Evolutionary conservation across 2,113 vertebrate genomes (phyloP).

Genomic region (Triplophysa tibetana): DNA sequence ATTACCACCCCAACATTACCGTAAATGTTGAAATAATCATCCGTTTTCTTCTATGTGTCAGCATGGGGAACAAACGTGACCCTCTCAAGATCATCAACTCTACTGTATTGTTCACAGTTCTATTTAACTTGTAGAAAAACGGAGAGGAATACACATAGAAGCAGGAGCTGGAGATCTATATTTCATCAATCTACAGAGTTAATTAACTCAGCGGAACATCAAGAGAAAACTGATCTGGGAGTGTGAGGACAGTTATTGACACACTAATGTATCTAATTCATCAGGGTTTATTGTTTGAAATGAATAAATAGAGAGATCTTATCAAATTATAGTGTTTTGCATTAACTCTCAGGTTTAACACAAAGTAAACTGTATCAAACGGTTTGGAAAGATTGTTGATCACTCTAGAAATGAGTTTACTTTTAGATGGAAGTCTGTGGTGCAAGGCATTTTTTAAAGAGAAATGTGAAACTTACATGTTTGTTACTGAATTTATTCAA

Average conservation of each 20-base stretch:
- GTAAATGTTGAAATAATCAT: background rate
- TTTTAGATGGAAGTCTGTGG: too few species aligned
- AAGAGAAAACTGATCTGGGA: background rate
- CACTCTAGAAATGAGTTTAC: too few species aligned
- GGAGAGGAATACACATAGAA: background rate
- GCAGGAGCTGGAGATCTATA: slow-evolving; percentile 1
- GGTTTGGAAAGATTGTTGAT: too few species aligned
- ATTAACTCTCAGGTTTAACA: too few species aligned
- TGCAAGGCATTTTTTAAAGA: too few species aligned
- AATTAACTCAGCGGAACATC: slow-evolving; percentile 5
- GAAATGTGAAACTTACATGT: too few species aligned
- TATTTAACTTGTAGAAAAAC: slow-evolving; percentile 1
- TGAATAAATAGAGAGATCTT: too few species aligned
- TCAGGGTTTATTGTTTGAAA: too few species aligned
- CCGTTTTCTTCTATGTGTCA: background rate
- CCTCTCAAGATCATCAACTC: background rate
- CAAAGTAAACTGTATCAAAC: too few species aligned
- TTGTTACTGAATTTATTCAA: too few species aligned
- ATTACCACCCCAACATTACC: background rate
- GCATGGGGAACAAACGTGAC: slow-evolving; percentile 17
- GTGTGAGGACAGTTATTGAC: background rate
- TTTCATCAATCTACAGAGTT: slow-evolving; percentile 20
- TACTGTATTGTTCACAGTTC: slow-evolving; percentile 26
- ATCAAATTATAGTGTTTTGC: too few species aligned
- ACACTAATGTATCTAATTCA: background rate